Evolutionary conservation across 2,113 vertebrate genomes (phyloP).

Genomic region (Tetraodon nigroviridis): DNA sequence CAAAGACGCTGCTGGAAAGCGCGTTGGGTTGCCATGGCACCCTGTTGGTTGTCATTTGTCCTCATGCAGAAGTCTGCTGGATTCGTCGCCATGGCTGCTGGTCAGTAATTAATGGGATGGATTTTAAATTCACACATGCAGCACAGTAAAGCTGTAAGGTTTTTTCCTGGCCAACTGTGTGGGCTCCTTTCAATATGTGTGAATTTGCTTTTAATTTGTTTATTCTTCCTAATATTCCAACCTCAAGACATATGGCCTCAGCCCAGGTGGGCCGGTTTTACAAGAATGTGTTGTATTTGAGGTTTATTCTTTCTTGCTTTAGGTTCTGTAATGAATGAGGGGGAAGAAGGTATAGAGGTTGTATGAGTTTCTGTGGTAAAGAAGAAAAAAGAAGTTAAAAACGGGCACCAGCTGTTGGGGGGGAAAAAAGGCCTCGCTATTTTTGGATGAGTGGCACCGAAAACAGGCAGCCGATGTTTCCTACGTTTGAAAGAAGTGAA

Average conservation of each 20-base stretch:
- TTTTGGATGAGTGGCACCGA: slow-evolving; percentile 43
- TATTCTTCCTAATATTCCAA: slow-evolving; percentile 39
- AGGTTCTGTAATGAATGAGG: slow-evolving; percentile 8
- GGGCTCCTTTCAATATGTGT: slow-evolving; percentile 56
- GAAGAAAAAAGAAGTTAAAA: slow-evolving; percentile 40
- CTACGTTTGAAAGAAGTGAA: slow-evolving; percentile 8
- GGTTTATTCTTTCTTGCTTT: slow-evolving; percentile 1
- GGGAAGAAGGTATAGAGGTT: slow-evolving; percentile 14
- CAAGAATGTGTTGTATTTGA: slow-evolving; percentile 20
- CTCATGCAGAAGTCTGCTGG: slow-evolving; percentile 20
- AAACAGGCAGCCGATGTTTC: slow-evolving; percentile 12
- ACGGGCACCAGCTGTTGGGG: slow-evolving; percentile 52
- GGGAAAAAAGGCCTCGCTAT: slow-evolving; percentile 17
- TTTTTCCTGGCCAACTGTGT: slow-evolving; percentile 23
- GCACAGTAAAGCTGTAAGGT: too few species aligned
- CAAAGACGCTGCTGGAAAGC: background rate
- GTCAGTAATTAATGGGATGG: slow-evolving; percentile 63
- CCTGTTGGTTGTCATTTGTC: slow-evolving; percentile 7
- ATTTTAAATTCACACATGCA: slow-evolving; percentile 53
- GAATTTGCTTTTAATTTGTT: slow-evolving; percentile 60
- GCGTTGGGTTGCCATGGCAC: background rate
- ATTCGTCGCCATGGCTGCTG: slow-evolving; percentile 26
- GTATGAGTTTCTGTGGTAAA: slow-evolving; percentile 26
- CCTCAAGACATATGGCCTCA: slow-evolving; percentile 29
- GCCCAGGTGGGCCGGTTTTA: slow-evolving; percentile 10